These are phyloP conservation scores for Horisme vitalbata DNA, from an alignment of 2,888 invertebrate genomes.

Conservation along the genomic window DNA sequence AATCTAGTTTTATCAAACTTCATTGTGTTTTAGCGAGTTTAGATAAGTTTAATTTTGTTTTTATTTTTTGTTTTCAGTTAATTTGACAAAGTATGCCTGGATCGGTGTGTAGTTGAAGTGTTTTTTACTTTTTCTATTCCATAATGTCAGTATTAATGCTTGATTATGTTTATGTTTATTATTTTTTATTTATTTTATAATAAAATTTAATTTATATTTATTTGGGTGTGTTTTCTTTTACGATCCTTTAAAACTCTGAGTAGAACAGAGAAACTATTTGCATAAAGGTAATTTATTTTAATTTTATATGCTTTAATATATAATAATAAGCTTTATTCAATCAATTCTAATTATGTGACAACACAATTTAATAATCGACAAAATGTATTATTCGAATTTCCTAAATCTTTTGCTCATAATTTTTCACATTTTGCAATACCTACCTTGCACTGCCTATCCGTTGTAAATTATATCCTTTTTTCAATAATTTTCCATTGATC, in stretches of 20 bases:
- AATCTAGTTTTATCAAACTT: no score
- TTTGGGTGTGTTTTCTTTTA: conserved; percentile 25
- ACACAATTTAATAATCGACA: no score
- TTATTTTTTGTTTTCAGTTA: conserved; percentile 74
- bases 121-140: conserved; percentile 40
- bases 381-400: no score
- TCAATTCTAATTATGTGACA: no score
- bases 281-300: conserved; percentile 25
- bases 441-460: no score
- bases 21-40: conserved; percentile 1
- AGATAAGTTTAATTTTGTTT: conserved; percentile 28
- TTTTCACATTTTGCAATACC: no score
- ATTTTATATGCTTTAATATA: neutral
- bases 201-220: conserved; percentile 30
- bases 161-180: conserved; percentile 14
- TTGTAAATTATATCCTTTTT: no score
- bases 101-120: conserved; percentile 68
- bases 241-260: conserved; percentile 7
- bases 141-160: conserved; percentile 46
- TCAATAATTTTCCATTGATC: no score
- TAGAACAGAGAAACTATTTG: neutral
- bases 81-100: conserved; percentile 68
- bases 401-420: no score
- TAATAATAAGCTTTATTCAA: no score
- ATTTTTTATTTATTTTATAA: conserved; percentile 33